Evolutionary conservation across 2,113 vertebrate genomes (phyloP), one percentile per base, ranked within the genome.

Genomic region (Hystrix brachyura): DNA sequence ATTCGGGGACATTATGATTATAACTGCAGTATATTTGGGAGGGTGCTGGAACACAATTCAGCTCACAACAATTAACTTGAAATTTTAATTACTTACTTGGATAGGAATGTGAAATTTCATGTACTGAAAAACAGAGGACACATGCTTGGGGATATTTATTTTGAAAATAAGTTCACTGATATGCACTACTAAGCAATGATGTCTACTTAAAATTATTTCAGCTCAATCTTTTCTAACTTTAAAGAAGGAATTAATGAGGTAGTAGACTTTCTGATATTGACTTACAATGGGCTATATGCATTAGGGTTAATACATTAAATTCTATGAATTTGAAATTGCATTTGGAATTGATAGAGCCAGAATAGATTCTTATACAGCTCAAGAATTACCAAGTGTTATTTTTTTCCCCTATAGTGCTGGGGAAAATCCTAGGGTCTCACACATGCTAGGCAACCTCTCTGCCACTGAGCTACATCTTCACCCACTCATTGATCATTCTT

Each of bases 41-140:
- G 0, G 1, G 11, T 8, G 1, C 34, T 15, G 32, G 3, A 21
- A 46, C 23, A 64, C 3, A 59, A 81, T 76, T 55, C 29, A 84
- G 29, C n/a, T 17, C 6, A 59, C 64, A 67, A 65, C 1, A 65
- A 59, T 59, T 2, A 59, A 46, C 25, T 89, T 25, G 32, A 84
- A 79, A 88, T 71, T 87, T 69, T 84, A 65, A 2, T 76, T 87
- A 55, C 51, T 46, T 55, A 81, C 14, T 92, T 92, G 79, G 8
- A 81, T 80, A 27, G 14, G 11, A 4, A 7, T 46, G 10, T 69
- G 51, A 38, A 59, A 87, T 9, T 81, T 57, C 19, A 65, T 53
- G 19, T 38, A 65, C 9, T 34, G 15, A 91, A 65, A 64, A 65
- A 43, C 29, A 65, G 10, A 74, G 2, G 5, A 64, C 12, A 9